Conservation (phyloP, 2,113 vertebrate species). For the Neomonachus schauinslandi region DNA sequence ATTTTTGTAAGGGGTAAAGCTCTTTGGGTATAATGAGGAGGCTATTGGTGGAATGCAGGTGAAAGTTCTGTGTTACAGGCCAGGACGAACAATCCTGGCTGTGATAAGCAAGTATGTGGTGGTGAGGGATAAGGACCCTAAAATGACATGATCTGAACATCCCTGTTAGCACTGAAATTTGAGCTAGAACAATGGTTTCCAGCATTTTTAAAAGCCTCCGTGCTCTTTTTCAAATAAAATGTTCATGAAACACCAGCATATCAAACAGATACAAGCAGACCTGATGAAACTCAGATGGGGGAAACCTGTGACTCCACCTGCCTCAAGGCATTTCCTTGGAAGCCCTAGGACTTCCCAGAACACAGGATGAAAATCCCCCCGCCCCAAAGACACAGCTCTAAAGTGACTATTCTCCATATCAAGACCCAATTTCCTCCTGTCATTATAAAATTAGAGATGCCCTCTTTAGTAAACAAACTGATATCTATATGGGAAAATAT, state of each 20-base stretch:
- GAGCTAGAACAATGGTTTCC: neutral
- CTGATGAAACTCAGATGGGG: neutral
- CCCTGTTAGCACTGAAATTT: slow-evolving; percentile 17
- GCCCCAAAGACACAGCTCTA: neutral
- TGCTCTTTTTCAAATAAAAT: slow-evolving; percentile 16
- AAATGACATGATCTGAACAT: neutral
- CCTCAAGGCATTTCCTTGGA: neutral
- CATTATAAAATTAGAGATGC: slow-evolving; percentile 15
- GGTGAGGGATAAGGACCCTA: neutral
- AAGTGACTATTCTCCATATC: neutral
- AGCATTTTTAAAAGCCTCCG: neutral
- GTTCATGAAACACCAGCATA: neutral
- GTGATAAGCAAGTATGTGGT: neutral
- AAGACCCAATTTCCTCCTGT: neutral
- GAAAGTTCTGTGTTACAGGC: neutral
- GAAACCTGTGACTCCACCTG: neutral
- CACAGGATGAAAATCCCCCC: neutral
- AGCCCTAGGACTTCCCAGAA: neutral
- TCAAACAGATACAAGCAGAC: neutral
- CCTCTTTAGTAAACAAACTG: neutral
- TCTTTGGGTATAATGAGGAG: neutral
- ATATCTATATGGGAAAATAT: neutral
- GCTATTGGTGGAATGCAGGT: neutral
- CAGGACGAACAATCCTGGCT: neutral
- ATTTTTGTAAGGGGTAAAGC: neutral